Evolutionary conservation across 2,797 vertebrate species (phyloP), one percentile per base, ranked within the genome.

Genomic region (Loris lydekkerianus): DNA sequence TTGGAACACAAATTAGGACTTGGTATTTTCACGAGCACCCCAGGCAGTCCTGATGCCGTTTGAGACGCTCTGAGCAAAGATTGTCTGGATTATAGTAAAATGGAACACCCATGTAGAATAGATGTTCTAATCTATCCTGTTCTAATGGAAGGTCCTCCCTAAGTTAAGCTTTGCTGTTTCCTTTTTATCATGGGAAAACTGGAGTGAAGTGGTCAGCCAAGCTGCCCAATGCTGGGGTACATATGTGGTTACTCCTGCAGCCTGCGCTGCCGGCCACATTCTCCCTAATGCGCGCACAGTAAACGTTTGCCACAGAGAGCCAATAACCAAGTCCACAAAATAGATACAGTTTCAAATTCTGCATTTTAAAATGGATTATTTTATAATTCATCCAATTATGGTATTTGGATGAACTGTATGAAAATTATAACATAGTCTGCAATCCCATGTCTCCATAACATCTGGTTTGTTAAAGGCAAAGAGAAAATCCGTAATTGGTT

Each of bases 131-230:
- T 49, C 46, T 49, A 49, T 49, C 13, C 46, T 49, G 46, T 49
- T 49, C 46, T 49, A 49, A 49, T 10, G 7, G 29, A 60, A 7
- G 2, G 1, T 1, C 37, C 46, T n/a, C 6, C 25, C 34, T 2
- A 10, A 61, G 10, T 20, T 58, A 3, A n/a, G 34, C 20, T 34
- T 18, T 20, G 3, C 17, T 18, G 5, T 5, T 25, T 86, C 83
- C 60, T 34, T 21, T 31, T 69, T 2, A 29, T 5, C 5, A 0
- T 1, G 10, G 49, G 31, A 21, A 67, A 34, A 21, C 7, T 61
- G 75, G 81, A 46, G 21, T 5, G 7, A 17, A 29, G 2, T 6
- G 4, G 6, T 11, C 2, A 56, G 13, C 4, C 0, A 13, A 27
- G 7, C 15, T 49, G 37, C 34, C 13, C 5, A 31, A 0, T 5